These are phyloP conservation scores for Promerops cafer DNA, from an alignment of 2,113 vertebrate genomes.

Conservation along the genomic window DNA sequence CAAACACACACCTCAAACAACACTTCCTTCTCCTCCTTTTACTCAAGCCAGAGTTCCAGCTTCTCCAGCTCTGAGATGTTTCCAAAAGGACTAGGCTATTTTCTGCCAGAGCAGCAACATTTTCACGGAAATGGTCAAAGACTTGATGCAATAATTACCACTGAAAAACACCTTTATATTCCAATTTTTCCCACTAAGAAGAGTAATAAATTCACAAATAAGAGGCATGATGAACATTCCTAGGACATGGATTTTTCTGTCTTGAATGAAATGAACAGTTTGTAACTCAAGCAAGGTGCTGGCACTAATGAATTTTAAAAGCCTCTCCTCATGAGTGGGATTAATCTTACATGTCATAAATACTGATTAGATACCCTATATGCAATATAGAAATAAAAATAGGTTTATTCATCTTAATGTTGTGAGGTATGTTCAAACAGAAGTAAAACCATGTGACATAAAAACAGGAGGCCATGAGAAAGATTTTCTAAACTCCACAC, in stretches of 20 bases:
- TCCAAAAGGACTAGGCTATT: neutral
- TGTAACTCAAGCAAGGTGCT: slow-evolving; percentile 1
- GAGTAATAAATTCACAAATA: neutral
- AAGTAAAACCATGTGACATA: neutral
- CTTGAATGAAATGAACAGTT: neutral
- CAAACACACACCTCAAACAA: neutral
- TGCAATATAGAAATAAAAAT: neutral
- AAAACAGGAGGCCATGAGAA: neutral
- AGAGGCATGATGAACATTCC: neutral
- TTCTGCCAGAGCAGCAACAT: neutral
- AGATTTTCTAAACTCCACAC: neutral
- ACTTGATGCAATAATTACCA: neutral
- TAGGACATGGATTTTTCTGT: neutral
- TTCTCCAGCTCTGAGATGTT: neutral
- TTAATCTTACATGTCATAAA: slow-evolving; percentile 3
- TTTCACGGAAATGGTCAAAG: neutral
- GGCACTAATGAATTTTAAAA: slow-evolving; percentile 15
- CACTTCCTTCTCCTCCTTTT: neutral
- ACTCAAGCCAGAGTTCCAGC: neutral
- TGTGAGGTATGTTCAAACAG: neutral
- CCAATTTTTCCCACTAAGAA: neutral
- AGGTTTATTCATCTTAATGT: neutral
- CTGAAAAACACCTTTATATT: neutral
- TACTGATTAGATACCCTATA: neutral
- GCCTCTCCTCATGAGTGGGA: neutral